Base-by-base conservation (phyloP, 2,888 invertebrate species). In the Poecilobothrus nobilitatus region DNA sequence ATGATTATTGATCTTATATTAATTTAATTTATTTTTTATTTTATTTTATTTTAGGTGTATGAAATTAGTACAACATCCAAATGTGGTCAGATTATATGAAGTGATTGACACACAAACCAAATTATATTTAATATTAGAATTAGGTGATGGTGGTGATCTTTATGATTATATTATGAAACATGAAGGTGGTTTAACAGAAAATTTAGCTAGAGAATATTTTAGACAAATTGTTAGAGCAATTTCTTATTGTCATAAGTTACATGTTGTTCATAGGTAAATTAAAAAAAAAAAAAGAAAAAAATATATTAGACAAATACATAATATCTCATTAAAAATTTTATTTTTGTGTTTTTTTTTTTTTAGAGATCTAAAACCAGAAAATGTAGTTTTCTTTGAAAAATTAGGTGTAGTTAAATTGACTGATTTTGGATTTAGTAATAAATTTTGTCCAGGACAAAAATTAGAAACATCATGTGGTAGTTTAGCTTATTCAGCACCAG, bases 31-130 rank as follows among this genome's bases (percentile, higher is more conserved):
- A 27, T 27, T 27, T 27, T 27, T 37, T 37, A 37, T 34, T 34
- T 34, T 34, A 34, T 34, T 34, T 34, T 37, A 37, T 71, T 71
- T 63, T 68, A 88, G 96, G 73, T 98, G 97, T 82, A 98, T 98
- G 97, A 98, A 98, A 84, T 84, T 99, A 76, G 98, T 99, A 66
- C 98, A 99, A 81, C 99, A 99, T 84, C 97, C 98, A 44, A 96
- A 99, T 84, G 97, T 99, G 63, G 98, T 99, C 66, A 87, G 97
- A 69, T 85, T 99, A 67, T 99, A 99, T 84, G 97, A 99, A 86
- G 98, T 99, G 72, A 99, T 99, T 79, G 99, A 99, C 84, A 99
- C 99, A 61, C 95, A 96, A 81, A 97, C 97, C 72, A 98, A 99
- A 84, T 86, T 97, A 77, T 95, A 95, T 84, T 87, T 95, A 81